Base-by-base conservation (phyloP, 2,113 vertebrate genomes). In the Erythrocercus mccallii region DNA sequence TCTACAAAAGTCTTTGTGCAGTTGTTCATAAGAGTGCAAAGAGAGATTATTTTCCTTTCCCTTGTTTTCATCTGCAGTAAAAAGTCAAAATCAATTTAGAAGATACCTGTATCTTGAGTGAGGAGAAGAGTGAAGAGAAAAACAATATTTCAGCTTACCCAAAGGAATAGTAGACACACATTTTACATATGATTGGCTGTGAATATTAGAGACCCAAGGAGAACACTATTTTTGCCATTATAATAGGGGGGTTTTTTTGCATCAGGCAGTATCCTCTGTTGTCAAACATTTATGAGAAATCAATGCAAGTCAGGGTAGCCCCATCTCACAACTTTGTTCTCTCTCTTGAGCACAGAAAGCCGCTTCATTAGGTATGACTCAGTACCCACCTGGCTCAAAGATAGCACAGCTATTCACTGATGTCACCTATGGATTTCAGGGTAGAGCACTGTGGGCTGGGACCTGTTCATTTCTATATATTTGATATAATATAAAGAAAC, bases 211-310 rank as follows among this genome's bases (percentile, higher is more conserved):
- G 19, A 68, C 11, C 12, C 1, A 4, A 77, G 19, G 22, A 37
- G 45, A 86, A 45, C 14, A 17, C 2, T 11, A 54, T 31, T 58
- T 88, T 68, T 78, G 14, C 25, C 33, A 6, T 44, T 40, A 58
- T 11, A 72, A 50, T 13, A 20, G 16, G 2, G 2, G 2, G 0
- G 6, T 2, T 1, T 60, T 88, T 81, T 71, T 58, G 3, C 15
- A 53, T 51, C 76, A 82, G 44, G 8, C 47, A 47, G 15, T 72
- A 69, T 33, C 7, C 9, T 79, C 21, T 81, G 24, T 40, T 72
- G 42, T 44, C 79, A 84, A 81, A 68, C 31, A 69, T 61, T 58
- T 71, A 57, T 22, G 35, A 86, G 51, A 90, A 88, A 88, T 83
- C 0, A 0, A 38, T 81, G 70, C 21, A 80, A 80, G 51, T 77